Conservation (phyloP, 37 sponge, comb jelly and placozoan species). For the Cliona cf. orientalis region DNA sequence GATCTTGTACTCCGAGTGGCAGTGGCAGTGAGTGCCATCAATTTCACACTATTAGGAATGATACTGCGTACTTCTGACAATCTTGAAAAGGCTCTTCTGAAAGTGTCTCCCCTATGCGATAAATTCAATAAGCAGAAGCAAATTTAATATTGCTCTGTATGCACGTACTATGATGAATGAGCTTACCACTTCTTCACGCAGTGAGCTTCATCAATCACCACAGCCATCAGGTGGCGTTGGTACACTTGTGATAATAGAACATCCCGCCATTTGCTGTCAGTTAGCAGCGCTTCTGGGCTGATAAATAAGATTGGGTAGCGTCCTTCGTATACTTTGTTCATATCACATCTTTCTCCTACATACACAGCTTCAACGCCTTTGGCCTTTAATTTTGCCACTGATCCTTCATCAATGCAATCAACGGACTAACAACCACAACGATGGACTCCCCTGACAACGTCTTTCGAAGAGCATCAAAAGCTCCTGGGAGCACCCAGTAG, state of each 20-base stretch:
- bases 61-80: not conserved
- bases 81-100: not conserved
- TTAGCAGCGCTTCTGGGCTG: not conserved
- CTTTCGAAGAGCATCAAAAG: too few species aligned
- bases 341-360: too few species aligned
- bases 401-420: too few species aligned
- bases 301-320: too few species aligned
- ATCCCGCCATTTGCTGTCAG: not conserved
- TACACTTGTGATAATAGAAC: not conserved
- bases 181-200: conserved; percentile 25
- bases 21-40: conserved; percentile 66
- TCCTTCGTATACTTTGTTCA: too few species aligned
- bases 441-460: too few species aligned
- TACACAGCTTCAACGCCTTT: too few species aligned
- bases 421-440: too few species aligned
- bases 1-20: conserved; percentile 7
- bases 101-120: not conserved
- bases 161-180: too few species aligned
- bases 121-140: not conserved
- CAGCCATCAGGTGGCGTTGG: not conserved
- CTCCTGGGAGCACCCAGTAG: too few species aligned
- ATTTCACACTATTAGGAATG: too few species aligned
- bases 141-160: not conserved
- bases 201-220: conserved; percentile 36
- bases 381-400: too few species aligned